Conservation (phyloP, 2,888 invertebrate species). For the Idaea biselata region DNA sequence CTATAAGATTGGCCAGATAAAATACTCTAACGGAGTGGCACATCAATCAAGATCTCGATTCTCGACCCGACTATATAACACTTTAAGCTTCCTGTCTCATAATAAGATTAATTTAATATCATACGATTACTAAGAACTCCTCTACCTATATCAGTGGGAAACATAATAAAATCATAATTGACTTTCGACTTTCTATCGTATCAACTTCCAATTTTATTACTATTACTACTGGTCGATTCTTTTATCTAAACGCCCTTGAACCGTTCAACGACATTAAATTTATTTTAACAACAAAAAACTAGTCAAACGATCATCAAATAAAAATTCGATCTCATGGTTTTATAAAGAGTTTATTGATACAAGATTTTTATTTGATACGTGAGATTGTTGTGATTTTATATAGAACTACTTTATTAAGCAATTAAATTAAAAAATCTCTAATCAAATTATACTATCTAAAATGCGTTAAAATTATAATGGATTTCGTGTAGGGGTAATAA, state of each 20-base stretch:
- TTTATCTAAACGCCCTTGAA: slow-evolving; percentile 41
- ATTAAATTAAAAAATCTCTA: slow-evolving; percentile 9
- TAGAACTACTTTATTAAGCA: slow-evolving; percentile 25
- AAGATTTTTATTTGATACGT: slow-evolving; percentile 23
- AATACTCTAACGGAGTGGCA: slow-evolving; percentile 60
- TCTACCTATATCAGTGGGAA: background rate
- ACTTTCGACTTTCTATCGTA: slow-evolving; percentile 1
- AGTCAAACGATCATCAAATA: slow-evolving; percentile 29
- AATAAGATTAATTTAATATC: slow-evolving; percentile 14
- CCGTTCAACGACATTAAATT: slow-evolving; percentile 43
- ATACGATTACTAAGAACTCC: slow-evolving; percentile 1
- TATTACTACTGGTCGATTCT: slow-evolving; percentile 25
- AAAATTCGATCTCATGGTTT: slow-evolving; percentile 32
- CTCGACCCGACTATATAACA: slow-evolving; percentile 33
- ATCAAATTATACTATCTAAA: too few relatives aligned
- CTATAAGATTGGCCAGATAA: slow-evolving; percentile 63
- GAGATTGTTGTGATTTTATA: slow-evolving; percentile 28
- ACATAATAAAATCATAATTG: slow-evolving; percentile 4
- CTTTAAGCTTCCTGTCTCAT: slow-evolving; percentile 47
- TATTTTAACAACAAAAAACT: slow-evolving; percentile 32
- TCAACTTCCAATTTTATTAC: slow-evolving; percentile 9
- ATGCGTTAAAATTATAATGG: too few relatives aligned
- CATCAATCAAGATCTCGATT: slow-evolving; percentile 65
- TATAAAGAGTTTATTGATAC: slow-evolving; percentile 28
- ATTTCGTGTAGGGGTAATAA: too few relatives aligned